phyloP scores from a whole-genome alignment of 2,113 vertebrate species.

The Perccottus glenii region DNA sequence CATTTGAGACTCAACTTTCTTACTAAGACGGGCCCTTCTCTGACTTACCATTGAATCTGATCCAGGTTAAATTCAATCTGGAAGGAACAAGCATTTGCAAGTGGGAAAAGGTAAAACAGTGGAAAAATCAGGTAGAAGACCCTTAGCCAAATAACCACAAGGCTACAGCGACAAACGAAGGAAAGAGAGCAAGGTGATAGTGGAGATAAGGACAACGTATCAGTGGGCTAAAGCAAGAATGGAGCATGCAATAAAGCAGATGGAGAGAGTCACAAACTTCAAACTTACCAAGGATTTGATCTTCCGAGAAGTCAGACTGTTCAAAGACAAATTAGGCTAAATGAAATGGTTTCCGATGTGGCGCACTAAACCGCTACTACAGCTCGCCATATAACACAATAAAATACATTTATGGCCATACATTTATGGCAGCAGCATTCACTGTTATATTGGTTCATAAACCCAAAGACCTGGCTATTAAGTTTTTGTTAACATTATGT shows the following conservation, averaged over 20 bases:
- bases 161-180: slow-evolving; percentile 31
- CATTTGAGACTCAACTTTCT: slow-evolving; percentile 21
- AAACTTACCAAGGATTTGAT: slow-evolving; percentile 89
- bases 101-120: slow-evolving; percentile 64
- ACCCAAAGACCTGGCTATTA: background rate
- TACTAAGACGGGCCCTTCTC: slow-evolving; percentile 14
- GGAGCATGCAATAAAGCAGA: slow-evolving; percentile 42
- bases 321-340: slow-evolving; percentile 69
- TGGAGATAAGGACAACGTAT: slow-evolving; percentile 47
- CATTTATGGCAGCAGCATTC: too few relatives aligned
- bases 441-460: too few relatives aligned
- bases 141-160: slow-evolving; percentile 20
- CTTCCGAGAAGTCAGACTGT: slow-evolving; percentile 93
- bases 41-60: slow-evolving; percentile 82
- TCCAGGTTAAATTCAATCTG: slow-evolving; percentile 84
- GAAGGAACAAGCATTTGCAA: slow-evolving; percentile 74
- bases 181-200: slow-evolving; percentile 47
- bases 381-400: background rate
- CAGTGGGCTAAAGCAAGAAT: slow-evolving; percentile 44
- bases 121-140: slow-evolving; percentile 47
- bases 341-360: slow-evolving; percentile 39
- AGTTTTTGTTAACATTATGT: slow-evolving; percentile 2
- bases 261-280: slow-evolving; percentile 10
- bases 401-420: too few relatives aligned
- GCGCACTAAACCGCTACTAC: slow-evolving; percentile 9